Evolutionary conservation across 2,888 invertebrate species (phyloP).

Genomic region (Coecobrya sp.): DNA sequence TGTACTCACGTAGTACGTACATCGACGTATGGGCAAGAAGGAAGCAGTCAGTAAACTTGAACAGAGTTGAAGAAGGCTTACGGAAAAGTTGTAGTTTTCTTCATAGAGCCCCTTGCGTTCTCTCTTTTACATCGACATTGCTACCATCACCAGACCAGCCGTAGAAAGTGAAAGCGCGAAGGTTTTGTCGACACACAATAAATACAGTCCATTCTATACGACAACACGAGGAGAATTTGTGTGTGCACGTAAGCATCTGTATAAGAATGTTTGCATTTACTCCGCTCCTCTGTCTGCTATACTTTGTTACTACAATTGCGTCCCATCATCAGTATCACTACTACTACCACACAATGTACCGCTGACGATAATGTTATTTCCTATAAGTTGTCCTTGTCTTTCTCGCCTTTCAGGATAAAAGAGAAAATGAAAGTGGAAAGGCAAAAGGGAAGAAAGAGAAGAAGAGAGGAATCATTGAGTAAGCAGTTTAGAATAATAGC

Average conservation of each 20-base stretch:
- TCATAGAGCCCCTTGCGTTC: not conserved
- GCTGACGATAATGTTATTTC: conserved; percentile 15
- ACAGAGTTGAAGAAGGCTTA: not conserved
- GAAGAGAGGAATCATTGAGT: conserved; percentile 36
- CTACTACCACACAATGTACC: not conserved
- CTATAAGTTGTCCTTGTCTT: conserved; percentile 22
- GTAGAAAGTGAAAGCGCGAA: not conserved
- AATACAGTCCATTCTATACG: conserved; percentile 2
- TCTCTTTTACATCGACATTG: not conserved
- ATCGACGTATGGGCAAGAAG: not conserved
- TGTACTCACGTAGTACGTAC: not conserved
- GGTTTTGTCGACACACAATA: not conserved
- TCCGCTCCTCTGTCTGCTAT: not conserved
- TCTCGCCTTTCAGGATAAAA: conserved; percentile 2
- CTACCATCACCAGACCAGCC: not conserved
- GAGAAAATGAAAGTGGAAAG: conserved; percentile 5
- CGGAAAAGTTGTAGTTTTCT: not conserved
- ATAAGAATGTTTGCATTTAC: conserved; percentile 3
- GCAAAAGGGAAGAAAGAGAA: not conserved
- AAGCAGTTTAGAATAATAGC: conserved; percentile 60
- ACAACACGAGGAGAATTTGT: not conserved
- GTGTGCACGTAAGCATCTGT: not conserved
- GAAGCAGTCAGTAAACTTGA: not conserved
- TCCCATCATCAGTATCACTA: not conserved
- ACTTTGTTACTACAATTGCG: not conserved